Conservation (phyloP, 2,888 invertebrate species). For the Monopis laevigella region DNA sequence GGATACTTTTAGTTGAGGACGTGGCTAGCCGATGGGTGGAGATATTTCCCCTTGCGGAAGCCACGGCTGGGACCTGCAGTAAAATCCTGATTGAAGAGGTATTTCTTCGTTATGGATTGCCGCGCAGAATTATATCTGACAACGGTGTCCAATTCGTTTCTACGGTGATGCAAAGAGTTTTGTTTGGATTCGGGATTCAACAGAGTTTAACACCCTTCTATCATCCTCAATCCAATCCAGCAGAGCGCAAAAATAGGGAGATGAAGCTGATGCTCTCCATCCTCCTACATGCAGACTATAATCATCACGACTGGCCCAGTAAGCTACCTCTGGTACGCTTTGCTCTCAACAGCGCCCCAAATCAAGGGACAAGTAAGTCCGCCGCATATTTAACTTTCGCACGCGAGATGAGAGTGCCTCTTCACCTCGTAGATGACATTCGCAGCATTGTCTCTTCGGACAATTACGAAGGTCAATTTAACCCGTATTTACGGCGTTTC, state of each 20-base stretch:
- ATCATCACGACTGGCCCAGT: conserved; percentile 24
- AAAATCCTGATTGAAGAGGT: conserved; percentile 23
- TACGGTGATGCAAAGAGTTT: conserved; percentile 23
- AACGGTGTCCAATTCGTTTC: conserved; percentile 28
- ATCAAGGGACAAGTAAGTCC: conserved; percentile 19
- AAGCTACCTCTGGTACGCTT: conserved; percentile 22
- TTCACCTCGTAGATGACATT: conserved; percentile 17
- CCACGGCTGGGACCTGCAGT: conserved; percentile 22
- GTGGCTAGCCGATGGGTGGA: conserved; percentile 23
- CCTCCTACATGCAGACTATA: conserved; percentile 10
- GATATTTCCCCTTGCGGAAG: conserved; percentile 20
- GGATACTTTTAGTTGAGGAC: conserved; percentile 24
- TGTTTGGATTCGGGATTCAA: conserved; percentile 18
- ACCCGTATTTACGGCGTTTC: conserved; percentile 2
- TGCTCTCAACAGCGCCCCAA: conserved; percentile 22
- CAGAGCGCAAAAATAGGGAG: conserved; percentile 24
- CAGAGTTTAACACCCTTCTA: conserved; percentile 22
- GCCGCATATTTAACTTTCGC: conserved; percentile 26
- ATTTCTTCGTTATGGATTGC: conserved; percentile 25
- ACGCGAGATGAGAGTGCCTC: conserved; percentile 22
- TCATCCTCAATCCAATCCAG: conserved; percentile 26
- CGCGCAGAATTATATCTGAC: conserved; percentile 23
- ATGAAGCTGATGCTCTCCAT: conserved; percentile 21
- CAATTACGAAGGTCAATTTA: conserved; percentile 2
- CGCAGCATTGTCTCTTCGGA: neutral